Evolutionary conservation across 2,797 vertebrate genomes (phyloP).

Genomic region (Pseudopleuronectes americanus): DNA sequence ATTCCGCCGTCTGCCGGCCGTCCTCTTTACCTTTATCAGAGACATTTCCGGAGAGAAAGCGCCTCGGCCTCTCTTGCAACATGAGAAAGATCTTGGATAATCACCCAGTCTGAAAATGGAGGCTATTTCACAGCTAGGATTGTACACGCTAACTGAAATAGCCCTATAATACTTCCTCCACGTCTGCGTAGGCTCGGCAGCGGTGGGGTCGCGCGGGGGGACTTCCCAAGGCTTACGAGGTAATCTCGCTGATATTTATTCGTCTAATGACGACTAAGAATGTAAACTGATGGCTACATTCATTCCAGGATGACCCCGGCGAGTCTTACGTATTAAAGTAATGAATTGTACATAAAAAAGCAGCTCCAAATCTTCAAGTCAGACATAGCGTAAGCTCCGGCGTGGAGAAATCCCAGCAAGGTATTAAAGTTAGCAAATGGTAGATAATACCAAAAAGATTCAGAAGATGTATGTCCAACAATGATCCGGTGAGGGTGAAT

Average conservation of each 20-base stretch:
- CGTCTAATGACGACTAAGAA: conserved; percentile 84
- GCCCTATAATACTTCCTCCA: conserved; percentile 74
- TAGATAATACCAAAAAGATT: conserved; percentile 82
- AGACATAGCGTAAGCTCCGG: conserved; percentile 74
- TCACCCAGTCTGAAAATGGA: conserved; percentile 55
- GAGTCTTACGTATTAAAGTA: conserved; percentile 78
- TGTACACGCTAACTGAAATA: conserved; percentile 73
- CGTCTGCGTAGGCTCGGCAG: conserved; percentile 65
- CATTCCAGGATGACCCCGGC: conserved; percentile 76
- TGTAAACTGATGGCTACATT: conserved; percentile 80
- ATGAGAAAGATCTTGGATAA: conserved; percentile 78
- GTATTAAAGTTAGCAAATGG: conserved; percentile 84
- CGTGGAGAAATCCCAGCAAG: conserved; percentile 76
- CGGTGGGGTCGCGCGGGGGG: conserved; percentile 43
- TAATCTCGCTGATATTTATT: conserved; percentile 87
- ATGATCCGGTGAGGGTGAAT: conserved; percentile 77
- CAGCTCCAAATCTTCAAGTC: conserved; percentile 75
- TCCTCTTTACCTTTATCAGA: conserved; percentile 76
- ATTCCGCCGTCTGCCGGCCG: conserved; percentile 70
- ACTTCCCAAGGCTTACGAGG: conserved; percentile 77
- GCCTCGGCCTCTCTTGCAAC: conserved; percentile 60
- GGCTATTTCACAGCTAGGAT: conserved; percentile 68
- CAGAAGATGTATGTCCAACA: conserved; percentile 74
- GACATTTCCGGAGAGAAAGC: conserved; percentile 49
- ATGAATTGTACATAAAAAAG: conserved; percentile 82